A percentile compares a stretch with the other conserved stretches of the same genome.
Evolutionary conservation across 1,140 invertebrate species (phyloP).

Genomic region (Delia radicum): DNA sequence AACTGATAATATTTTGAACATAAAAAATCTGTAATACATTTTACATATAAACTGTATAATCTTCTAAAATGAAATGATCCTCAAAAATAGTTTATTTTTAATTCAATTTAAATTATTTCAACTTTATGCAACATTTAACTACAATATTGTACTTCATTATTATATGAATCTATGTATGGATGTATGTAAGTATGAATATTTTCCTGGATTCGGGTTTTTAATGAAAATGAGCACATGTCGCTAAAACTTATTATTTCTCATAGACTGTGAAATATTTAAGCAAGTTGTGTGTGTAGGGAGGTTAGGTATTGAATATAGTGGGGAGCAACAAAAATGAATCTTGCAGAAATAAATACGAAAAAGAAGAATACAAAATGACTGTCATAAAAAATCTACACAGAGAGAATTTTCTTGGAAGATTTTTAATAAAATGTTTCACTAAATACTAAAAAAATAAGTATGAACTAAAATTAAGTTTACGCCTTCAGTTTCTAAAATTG

Average conservation of each 20-base stretch:
- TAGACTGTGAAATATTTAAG: constrained; percentile 52
- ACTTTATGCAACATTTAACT: constrained; percentile 12
- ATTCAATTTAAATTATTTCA: constrained; percentile 16
- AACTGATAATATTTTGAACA: too few species aligned
- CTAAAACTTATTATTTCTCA: constrained; percentile 54
- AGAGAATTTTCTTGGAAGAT: too few species aligned
- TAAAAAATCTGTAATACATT: too few species aligned
- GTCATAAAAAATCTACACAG: background rate
- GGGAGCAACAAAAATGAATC: too few species aligned
- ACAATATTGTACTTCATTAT: background rate
- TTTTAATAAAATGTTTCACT: too few species aligned
- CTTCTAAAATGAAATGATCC: background rate
- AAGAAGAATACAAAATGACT: constrained; percentile 6
- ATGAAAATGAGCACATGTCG: constrained; percentile 38
- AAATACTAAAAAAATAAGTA: too few species aligned
- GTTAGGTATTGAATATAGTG: too few species aligned
- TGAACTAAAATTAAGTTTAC: too few species aligned
- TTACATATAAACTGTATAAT: too few species aligned
- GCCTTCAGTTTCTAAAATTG: too few species aligned
- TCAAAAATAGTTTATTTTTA: background rate
- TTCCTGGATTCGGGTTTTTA: constrained; percentile 10
- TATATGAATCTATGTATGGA: too few species aligned
- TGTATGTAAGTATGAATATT: background rate
- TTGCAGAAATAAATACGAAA: too few species aligned
- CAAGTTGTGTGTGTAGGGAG: constrained; percentile 28